Evolutionary conservation across 1,140 invertebrate species (phyloP), one percentile per base, ranked within the genome.

Genomic region (Mylabris phalerata): DNA sequence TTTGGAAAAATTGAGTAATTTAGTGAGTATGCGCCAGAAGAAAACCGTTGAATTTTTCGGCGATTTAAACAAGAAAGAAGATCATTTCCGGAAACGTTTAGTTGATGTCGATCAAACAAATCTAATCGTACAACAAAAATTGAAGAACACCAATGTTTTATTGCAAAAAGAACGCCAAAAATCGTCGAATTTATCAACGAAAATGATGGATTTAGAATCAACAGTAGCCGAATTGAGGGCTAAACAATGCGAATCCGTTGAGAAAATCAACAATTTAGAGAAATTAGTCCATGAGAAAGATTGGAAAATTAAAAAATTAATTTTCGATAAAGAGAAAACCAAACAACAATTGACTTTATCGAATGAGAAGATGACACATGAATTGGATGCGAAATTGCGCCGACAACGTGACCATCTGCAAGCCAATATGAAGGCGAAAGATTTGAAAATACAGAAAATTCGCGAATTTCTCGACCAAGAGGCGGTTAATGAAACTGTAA

Each of bases 261-360:
- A 24, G 54, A 71, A 67, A 66, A 75, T 56, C 55, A 67, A 56
- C 62, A 73, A 48, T 46, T 71, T 50, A 58, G 70, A 51, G 61
- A 69, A 44, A 65, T 78, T 64, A 60, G 60, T 89, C 5, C 81
- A 79, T 67, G 85, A 87, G 61, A 86, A 87, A 67, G 84, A 89
- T 55, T 73, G 84, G 60, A 77, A 81, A 50, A 71, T 92, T 0
- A 87, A 81, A 61, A 85, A 89, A 71, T 82, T 85, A 55, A 79
- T 84, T 25, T 75, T 89, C 27, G 88, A 92, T 57, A 88, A 86
- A 64, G 85, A 89, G 68, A 84, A 83, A 62, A 82, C 84, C 38
- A 89, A 90, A 70, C 80, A 85, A 59, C 86, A 84, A 66, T 86
- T 83, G 60, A 83, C 83, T 39, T 75, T 80, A 10, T 87, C 88